These are phyloP conservation scores for Labeo catla DNA, from an alignment of 2,113 vertebrate genomes.

Conservation along the genomic window DNA sequence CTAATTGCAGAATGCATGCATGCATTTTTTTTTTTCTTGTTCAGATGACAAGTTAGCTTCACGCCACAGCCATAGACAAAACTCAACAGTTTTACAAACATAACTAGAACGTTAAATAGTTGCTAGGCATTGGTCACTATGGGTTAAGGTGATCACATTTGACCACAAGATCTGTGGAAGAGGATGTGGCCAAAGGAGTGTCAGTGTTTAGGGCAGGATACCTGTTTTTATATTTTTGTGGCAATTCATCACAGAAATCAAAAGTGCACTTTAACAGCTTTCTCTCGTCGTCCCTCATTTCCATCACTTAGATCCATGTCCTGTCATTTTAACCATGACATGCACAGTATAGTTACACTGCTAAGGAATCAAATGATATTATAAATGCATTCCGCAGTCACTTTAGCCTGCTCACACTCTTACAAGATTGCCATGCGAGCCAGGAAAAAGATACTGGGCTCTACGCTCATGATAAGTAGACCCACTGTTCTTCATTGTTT, in stretches of 20 bases:
- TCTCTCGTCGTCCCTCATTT: neutral
- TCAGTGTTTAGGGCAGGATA: neutral
- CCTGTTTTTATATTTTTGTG: slow-evolving; percentile 9
- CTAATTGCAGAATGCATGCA: slow-evolving; percentile 76
- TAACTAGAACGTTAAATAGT: slow-evolving; percentile 73
- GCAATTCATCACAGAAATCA: slow-evolving; percentile 34
- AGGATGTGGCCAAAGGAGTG: slow-evolving; percentile 17
- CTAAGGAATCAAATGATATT: neutral
- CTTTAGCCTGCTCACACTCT: neutral
- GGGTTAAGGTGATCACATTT: slow-evolving; percentile 49
- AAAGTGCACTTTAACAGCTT: slow-evolving; percentile 37
- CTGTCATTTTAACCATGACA: neutral
- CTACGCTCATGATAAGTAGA: neutral
- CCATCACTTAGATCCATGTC: neutral
- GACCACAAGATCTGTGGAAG: slow-evolving; percentile 32
- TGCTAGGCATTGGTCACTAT: slow-evolving; percentile 70
- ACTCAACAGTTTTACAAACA: slow-evolving; percentile 68
- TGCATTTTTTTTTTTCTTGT: slow-evolving; percentile 67
- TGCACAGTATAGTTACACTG: slow-evolving; percentile 17
- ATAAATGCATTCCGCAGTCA: neutral
- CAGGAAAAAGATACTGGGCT: neutral
- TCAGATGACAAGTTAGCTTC: slow-evolving; percentile 74
- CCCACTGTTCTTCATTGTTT: neutral
- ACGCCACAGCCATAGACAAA: slow-evolving; percentile 78
- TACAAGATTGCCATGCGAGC: neutral